Evolutionary conservation across 1,140 invertebrate genomes (phyloP), one percentile per base, ranked within the genome.

Genomic region (Antheraea mylitta): DNA sequence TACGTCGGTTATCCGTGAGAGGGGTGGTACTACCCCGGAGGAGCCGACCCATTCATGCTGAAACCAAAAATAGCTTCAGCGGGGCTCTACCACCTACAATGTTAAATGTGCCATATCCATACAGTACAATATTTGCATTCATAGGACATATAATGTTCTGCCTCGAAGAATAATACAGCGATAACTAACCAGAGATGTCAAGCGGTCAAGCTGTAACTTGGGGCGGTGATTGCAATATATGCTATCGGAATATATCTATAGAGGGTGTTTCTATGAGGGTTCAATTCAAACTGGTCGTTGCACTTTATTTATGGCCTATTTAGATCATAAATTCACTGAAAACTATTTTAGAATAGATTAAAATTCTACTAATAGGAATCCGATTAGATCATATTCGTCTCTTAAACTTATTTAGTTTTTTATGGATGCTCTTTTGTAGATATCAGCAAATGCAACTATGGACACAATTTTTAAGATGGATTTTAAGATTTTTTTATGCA

Each of bases 211-310:
- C 11, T 61, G 30, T 61, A 61, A 36, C 45, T 61, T n/a, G 7
- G 60, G 30, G 30, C 60, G 60, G 60, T 61, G 60, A 61, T 61
- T 61, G 11, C 60, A 61, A 61, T 61, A 61, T 61, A n/a, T 53
- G 16, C 45, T 53, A 53, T 53, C 45, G 45, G 16, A 53, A 53
- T 53, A 53, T 53, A 53, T 53, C 11, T 53, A 13, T 53, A 53
- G 11, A 53, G 10, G 45, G 10, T 53, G 9, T 16, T 16, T 53
- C 10, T 53, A 53, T 16, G 11, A 53, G 16, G 11, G 45, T 16
- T 53, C 45, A 53, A n/a, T 16, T 53, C 16, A 53, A 5, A 53
- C 45, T 53, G 45, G 45, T 16, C 45, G 6, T 16, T 53, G 11
- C 5, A 13, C 16, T 53, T 53, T 53, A 53, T 42, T 42, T 42